Evolutionary conservation across 2,888 invertebrate species (phyloP).

Genomic region (Mystacides longicornis): DNA sequence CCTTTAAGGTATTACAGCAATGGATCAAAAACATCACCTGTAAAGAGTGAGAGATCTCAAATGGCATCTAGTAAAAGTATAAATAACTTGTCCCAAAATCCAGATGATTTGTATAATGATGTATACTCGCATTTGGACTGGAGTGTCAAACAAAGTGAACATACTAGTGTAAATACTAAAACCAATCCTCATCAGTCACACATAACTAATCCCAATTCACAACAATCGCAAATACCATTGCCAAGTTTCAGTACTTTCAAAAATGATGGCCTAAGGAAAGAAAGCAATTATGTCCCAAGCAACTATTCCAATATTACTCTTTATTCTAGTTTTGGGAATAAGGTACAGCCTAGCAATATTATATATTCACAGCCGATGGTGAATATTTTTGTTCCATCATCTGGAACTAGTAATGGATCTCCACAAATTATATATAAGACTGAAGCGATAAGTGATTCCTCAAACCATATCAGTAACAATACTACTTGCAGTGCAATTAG

Average conservation of each 20-base stretch:
- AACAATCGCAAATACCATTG: slow-evolving; percentile 8
- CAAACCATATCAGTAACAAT: slow-evolving; percentile 16
- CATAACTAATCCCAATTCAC: no score
- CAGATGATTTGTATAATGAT: no score
- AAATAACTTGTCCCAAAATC: no score
- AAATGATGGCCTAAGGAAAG: not conserved
- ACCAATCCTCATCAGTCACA: no score
- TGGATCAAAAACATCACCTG: no score
- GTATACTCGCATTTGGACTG: no score
- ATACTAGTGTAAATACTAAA: no score
- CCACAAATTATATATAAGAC: slow-evolving; percentile 2
- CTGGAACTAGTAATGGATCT: not conserved
- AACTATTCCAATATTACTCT: not conserved
- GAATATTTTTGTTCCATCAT: not conserved
- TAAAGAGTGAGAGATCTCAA: no score
- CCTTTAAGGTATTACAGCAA: no score
- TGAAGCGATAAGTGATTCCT: not conserved
- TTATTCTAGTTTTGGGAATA: not conserved
- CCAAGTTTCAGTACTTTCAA: slow-evolving; percentile 18
- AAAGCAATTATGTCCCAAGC: not conserved
- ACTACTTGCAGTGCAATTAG: slow-evolving; percentile 6
- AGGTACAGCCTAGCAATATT: not conserved
- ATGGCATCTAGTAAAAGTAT: no score
- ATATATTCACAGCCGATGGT: not conserved
- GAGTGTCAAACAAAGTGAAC: slow-evolving; percentile 14